Base-by-base conservation (phyloP, 2,797 vertebrate genomes). In the Chanos chanos region DNA sequence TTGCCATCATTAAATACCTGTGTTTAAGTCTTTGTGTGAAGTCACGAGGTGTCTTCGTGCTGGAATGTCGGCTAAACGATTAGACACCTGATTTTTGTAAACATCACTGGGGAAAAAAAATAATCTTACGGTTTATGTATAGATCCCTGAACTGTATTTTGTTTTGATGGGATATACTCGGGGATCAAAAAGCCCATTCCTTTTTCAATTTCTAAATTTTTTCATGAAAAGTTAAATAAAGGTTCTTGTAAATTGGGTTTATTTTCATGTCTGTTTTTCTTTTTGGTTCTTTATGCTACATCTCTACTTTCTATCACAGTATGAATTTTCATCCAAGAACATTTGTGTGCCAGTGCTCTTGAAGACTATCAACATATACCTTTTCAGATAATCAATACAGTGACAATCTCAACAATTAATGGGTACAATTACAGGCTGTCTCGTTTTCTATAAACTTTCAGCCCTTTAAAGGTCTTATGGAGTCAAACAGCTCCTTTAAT, bases 151-250 rank as follows among this genome's bases (percentile, higher is more conserved):
- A 78, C 64, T 59, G 40, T 53, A n/a, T 50, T 82, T 81, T 81
- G 39, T 85, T 76, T 77, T 70, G 47, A 65, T 78, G 69, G 67
- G 54, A 18, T 72, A 53, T 72, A 67, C 68, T 75, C 65, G 68
- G 77, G 62, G 77, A 77, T 82, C 79, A 68, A 49, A 57, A 71
- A 53, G 61, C 40, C 43, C 39, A 40, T 19, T 61, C 24, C 7
- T 64, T 27, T 59, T 64, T 69, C 43, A 44, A 49, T 39, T 57
- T 60, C 18, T 39, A 27, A 63, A 55, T 56, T 73, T 66, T 85
- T 82, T 77, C 73, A 82, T 79, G 83, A 76, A 82, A 86, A 85
- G 74, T 74, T 83, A 77, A 90, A 85, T 88, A 90, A 89, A 91
- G 57, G 71, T 82, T 81, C 48, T 69, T 77, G 72, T 76, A 75